Evolutionary conservation across 2,888 invertebrate species (phyloP).

Genomic region (Dorcus hopei): DNA sequence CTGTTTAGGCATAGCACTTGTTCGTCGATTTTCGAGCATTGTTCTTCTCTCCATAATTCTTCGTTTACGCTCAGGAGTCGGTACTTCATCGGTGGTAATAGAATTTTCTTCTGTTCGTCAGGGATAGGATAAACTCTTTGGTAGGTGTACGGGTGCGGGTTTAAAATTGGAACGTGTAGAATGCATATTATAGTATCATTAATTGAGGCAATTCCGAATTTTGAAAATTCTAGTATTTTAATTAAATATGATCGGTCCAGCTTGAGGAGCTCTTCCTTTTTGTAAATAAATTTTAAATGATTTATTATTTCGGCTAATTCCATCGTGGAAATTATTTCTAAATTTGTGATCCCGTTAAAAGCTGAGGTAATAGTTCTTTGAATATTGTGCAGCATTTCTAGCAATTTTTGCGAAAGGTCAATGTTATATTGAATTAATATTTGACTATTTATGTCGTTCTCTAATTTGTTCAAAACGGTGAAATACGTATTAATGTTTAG

Average conservation of each 20-base stretch:
- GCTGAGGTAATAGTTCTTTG: constrained; percentile 17
- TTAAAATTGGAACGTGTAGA: constrained; percentile 3
- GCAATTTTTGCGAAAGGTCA: constrained; percentile 1
- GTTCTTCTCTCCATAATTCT: constrained; percentile 1
- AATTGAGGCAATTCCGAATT: constrained; percentile 3
- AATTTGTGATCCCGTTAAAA: constrained; percentile 12
- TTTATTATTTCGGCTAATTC: constrained; percentile 18
- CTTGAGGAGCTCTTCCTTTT: constrained; percentile 14
- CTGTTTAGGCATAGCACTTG: neutral
- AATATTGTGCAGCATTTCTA: constrained; percentile 11
- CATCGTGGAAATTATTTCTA: constrained; percentile 16
- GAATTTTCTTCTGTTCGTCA: neutral
- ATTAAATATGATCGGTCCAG: constrained; percentile 13
- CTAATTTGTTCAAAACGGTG: constrained; percentile 3
- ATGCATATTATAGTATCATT: constrained; percentile 10
- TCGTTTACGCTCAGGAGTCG: neutral
- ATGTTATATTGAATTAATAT: constrained; percentile 12
- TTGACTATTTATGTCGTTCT: constrained; percentile 5
- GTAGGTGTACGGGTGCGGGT: constrained; percentile 1
- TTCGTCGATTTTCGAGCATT: neutral
- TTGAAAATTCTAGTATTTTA: constrained; percentile 8
- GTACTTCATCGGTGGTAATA: neutral
- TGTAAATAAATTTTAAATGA: constrained; percentile 18
- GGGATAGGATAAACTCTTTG: neutral
- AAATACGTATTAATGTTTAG: constrained; percentile 6